Conservation (phyloP, 2,797 vertebrate genomes). For the Sebastes diaconus region DNA sequence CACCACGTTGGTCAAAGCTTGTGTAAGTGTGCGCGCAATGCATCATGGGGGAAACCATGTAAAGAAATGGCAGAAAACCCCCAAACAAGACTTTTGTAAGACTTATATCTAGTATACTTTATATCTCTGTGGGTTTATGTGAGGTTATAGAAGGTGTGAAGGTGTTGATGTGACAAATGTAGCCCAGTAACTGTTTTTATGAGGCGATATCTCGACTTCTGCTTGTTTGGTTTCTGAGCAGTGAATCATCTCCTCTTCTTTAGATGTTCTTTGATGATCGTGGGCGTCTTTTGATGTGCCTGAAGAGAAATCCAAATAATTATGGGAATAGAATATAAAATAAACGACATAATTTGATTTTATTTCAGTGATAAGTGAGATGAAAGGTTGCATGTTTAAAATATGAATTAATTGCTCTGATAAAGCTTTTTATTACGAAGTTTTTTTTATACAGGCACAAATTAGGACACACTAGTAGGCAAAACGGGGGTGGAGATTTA, state of each 20-base stretch:
- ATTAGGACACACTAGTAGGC: not conserved
- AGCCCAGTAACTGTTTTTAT: not conserved
- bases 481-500: constrained; percentile 20
- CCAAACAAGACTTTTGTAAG: not conserved
- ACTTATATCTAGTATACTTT: not conserved
- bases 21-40: not conserved
- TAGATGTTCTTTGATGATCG: not conserved
- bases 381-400: accelerated
- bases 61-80: not conserved
- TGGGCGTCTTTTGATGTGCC: not conserved
- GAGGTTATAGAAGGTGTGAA: not conserved
- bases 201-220: not conserved
- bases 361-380: accelerated
- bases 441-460: constrained; percentile 48
- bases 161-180: not conserved
- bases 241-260: not conserved
- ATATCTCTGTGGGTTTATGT: not conserved
- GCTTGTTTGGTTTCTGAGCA: not conserved
- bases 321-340: not conserved
- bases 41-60: not conserved
- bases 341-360: accelerated
- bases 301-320: not conserved
- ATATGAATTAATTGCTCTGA: accelerated
- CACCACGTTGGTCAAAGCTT: not conserved
- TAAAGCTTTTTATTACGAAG: accelerated